These are phyloP conservation scores for Sinocyclocheilus grahami DNA, from an alignment of 2,113 vertebrate genomes.

Conservation along the genomic window DNA sequence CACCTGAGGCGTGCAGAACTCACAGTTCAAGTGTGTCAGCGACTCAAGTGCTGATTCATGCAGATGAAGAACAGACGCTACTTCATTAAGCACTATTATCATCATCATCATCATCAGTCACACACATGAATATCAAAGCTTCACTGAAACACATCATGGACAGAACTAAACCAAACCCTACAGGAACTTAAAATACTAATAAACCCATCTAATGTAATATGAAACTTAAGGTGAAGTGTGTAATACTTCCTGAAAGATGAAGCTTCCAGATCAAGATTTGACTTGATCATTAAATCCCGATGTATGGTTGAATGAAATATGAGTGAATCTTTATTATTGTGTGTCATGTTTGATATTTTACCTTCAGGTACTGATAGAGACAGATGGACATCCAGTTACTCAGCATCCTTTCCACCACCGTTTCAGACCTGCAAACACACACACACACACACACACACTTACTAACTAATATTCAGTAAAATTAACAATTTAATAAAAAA, in stretches of 20 bases:
- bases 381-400: slow-evolving; percentile 99
- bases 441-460: neutral
- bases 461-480: too few relatives aligned
- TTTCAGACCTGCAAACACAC: slow-evolving; percentile 85
- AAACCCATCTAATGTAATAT: neutral
- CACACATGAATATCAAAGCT: slow-evolving; percentile 15
- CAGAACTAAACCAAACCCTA: neutral
- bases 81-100: slow-evolving; percentile 19
- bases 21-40: neutral
- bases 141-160: neutral
- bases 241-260: neutral
- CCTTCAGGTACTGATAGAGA: slow-evolving; percentile 96
- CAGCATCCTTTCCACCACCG: slow-evolving; percentile 97
- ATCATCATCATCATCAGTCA: slow-evolving; percentile 29
- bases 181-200: neutral
- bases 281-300: neutral
- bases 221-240: neutral
- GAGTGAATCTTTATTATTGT: neutral
- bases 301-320: neutral
- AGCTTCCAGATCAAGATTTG: neutral
- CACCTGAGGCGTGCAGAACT: neutral
- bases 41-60: slow-evolving; percentile 4
- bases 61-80: neutral
- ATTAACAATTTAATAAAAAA: too few relatives aligned
- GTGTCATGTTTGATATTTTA: slow-evolving; percentile 58